phyloP scores from a whole-genome alignment of 2,888 invertebrate genomes.

The Mylabris sibirica region DNA sequence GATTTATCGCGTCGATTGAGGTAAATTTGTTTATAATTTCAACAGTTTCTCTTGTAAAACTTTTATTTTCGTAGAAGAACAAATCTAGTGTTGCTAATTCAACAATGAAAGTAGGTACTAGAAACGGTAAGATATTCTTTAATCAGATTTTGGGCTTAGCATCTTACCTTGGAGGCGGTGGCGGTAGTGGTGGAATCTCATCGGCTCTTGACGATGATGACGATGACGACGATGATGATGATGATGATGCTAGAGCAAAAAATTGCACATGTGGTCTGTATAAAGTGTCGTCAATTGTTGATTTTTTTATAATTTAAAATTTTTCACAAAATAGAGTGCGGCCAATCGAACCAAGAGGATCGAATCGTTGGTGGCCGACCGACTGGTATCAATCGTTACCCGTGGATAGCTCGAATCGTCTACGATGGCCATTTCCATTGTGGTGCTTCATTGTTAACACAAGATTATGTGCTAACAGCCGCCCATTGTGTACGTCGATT shows the following conservation, averaged over 20 bases:
- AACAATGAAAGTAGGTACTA: constrained; percentile 59
- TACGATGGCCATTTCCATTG: constrained; percentile 91
- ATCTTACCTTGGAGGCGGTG: constrained; percentile 64
- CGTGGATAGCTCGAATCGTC: constrained; percentile 86
- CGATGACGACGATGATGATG: constrained; percentile 66
- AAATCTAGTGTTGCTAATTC: constrained; percentile 30
- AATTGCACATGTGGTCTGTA: constrained; percentile 79
- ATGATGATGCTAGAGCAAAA: constrained; percentile 65
- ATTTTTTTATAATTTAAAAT: constrained; percentile 2
- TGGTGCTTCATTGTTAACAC: constrained; percentile 82
- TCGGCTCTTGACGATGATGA: constrained; percentile 57
- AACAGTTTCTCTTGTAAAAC: not conserved
- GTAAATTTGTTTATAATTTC: constrained; percentile 12
- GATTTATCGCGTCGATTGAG: constrained; percentile 22
- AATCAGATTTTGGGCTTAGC: constrained; percentile 76
- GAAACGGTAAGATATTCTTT: constrained; percentile 72
- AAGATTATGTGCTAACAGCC: constrained; percentile 85
- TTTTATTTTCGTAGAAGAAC: constrained; percentile 19
- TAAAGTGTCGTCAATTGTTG: not conserved
- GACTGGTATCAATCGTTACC: constrained; percentile 82
- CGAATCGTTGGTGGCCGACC: constrained; percentile 86
- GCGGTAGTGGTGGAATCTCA: constrained; percentile 59
- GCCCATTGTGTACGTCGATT: constrained; percentile 86
- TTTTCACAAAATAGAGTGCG: constrained; percentile 72
- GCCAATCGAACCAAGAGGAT: constrained; percentile 83